Percentiles rank a stretch among this genome's conserved stretches.
Conservation (phyloP, 2,888 invertebrate species). For the Eristalis intricaria region DNA sequence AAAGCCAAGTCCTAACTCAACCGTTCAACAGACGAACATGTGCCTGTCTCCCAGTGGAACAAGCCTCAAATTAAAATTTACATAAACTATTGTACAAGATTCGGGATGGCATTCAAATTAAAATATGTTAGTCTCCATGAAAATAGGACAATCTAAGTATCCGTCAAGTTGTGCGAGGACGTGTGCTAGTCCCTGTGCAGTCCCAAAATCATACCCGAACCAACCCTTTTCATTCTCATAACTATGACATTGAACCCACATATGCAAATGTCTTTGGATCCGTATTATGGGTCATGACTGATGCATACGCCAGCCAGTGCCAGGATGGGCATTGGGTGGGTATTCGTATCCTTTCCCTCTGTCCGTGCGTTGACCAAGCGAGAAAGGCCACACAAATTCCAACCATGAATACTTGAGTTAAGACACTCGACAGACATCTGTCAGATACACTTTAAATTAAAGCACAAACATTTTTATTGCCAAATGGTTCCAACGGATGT, state of each 20-base stretch:
- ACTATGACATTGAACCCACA: slow-evolving; percentile 40
- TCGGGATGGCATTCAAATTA: slow-evolving; percentile 40
- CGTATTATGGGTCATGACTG: slow-evolving; percentile 45
- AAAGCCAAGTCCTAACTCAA: neutral
- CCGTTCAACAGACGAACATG: neutral
- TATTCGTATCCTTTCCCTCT: neutral
- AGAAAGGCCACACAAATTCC: neutral
- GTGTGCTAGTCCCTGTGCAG: neutral
- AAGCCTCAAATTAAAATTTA: slow-evolving; percentile 43
- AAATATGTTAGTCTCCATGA: slow-evolving; percentile 50
- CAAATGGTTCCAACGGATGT: neutral
- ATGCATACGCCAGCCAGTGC: slow-evolving; percentile 17
- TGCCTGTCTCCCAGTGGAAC: slow-evolving; percentile 15
- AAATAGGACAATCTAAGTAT: neutral
- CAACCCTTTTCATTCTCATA: slow-evolving; percentile 20
- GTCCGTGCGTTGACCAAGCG: neutral
- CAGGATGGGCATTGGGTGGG: neutral
- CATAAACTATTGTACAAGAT: slow-evolving; percentile 21
- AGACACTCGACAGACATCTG: slow-evolving; percentile 63
- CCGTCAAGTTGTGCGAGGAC: neutral
- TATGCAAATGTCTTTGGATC: slow-evolving; percentile 51
- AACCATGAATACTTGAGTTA: slow-evolving; percentile 52
- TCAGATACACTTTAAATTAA: slow-evolving; percentile 69
- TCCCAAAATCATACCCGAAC: slow-evolving; percentile 15
- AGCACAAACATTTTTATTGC: slow-evolving; percentile 67